Evolutionary conservation across 2,888 invertebrate genomes (phyloP).

Genomic region (Dasypogon diadema): DNA sequence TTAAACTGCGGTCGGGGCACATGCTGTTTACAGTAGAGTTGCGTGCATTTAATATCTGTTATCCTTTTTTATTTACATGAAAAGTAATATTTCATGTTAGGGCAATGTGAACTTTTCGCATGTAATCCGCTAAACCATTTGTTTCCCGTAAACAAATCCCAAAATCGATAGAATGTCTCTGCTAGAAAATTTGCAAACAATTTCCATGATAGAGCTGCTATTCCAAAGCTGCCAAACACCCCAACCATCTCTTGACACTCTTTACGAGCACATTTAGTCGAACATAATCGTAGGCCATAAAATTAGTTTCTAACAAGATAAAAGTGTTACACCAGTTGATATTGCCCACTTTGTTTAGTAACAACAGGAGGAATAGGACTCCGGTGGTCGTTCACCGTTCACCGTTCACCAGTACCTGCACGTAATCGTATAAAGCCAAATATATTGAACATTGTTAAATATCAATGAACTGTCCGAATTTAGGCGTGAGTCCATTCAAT

Average conservation of each 20-base stretch:
- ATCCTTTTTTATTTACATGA: not conserved
- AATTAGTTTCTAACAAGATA: constrained; percentile 55
- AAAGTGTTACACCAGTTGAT: constrained; percentile 53
- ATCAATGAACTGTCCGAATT: constrained; percentile 54
- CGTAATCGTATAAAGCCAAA: constrained; percentile 4
- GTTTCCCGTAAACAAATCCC: not conserved
- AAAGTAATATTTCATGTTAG: not conserved
- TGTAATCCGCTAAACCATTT: not conserved
- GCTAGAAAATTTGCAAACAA: not conserved
- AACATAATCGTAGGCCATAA: constrained; percentile 52
- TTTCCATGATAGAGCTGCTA: not conserved
- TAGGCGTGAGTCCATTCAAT: constrained; percentile 51
- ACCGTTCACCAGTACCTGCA: not conserved
- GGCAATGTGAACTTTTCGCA: not conserved
- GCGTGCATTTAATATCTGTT: not conserved
- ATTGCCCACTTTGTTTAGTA: constrained; percentile 17
- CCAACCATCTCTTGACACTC: not conserved
- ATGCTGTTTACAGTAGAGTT: not conserved
- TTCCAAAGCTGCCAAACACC: too few relatives aligned
- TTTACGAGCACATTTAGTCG: constrained; percentile 39
- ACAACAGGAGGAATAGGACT: not conserved
- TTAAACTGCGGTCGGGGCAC: not conserved
- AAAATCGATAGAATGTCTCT: not conserved
- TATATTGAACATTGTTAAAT: constrained; percentile 53
- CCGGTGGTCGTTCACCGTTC: constrained; percentile 1